Percentiles rank a stretch among this genome's conserved stretches.
These are phyloP conservation scores for Hippocampus barbouri DNA, from an alignment of 2,113 vertebrate species.

Conservation along the genomic window DNA sequence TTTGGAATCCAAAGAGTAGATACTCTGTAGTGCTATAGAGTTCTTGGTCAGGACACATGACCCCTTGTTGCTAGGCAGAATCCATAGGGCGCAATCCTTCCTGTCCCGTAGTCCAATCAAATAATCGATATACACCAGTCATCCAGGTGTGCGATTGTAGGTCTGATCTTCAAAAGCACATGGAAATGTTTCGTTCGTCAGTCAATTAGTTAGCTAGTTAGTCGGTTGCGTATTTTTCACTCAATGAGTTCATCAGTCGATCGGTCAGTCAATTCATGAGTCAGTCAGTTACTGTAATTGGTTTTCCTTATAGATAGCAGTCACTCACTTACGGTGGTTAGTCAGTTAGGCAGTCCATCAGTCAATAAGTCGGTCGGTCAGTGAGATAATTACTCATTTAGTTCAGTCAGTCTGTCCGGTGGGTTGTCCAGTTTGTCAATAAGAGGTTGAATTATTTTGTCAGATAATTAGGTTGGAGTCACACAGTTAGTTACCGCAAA, in stretches of 20 bases:
- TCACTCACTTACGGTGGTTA: no score
- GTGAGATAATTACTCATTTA: not conserved
- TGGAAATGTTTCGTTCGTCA: not conserved
- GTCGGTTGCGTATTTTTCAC: no score
- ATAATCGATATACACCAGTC: not conserved
- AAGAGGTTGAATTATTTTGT: no score
- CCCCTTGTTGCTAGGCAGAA: not conserved
- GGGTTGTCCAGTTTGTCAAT: not conserved
- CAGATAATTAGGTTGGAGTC: no score
- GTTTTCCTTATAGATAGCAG: not conserved
- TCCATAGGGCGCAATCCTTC: not conserved
- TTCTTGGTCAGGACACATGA: not conserved
- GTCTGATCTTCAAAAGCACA: no score
- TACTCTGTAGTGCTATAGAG: not conserved
- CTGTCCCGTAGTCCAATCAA: not conserved
- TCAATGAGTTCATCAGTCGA: not conserved
- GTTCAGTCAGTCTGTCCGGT: not conserved
- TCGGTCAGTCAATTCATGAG: not conserved
- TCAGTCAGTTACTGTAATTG: not conserved
- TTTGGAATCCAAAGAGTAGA: not conserved
- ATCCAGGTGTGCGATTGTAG: not conserved
- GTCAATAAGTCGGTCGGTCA: no score
- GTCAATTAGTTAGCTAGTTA: no score
- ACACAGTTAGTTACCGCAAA: no score
- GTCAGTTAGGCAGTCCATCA: no score